phyloP scores from a whole-genome alignment of 1,140 invertebrate genomes.

The Lordiphosa collinella region DNA sequence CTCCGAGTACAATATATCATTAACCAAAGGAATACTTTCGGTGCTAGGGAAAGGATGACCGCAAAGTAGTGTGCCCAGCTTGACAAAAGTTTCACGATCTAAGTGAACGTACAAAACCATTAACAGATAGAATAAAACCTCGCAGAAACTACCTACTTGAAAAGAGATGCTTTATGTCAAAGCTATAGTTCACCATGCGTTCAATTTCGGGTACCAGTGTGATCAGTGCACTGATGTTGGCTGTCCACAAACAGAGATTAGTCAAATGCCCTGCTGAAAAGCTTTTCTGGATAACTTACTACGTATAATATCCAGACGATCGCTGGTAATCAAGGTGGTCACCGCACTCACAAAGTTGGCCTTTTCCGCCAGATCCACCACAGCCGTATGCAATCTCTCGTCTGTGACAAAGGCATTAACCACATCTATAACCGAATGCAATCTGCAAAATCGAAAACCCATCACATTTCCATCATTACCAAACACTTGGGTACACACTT shows the following conservation, averaged over 20 bases:
- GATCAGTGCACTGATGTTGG: conserved; percentile 59
- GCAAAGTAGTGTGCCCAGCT: conserved; percentile 83
- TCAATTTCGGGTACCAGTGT: conserved; percentile 65
- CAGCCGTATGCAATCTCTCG: conserved; percentile 80
- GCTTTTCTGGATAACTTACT: conserved; percentile 78
- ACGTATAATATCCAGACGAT: conserved; percentile 82
- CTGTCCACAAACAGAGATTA: conserved; percentile 15
- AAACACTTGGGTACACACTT: conserved; percentile 49
- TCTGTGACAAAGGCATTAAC: conserved; percentile 80
- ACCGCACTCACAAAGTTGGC: conserved; percentile 82
- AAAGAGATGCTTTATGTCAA: conserved; percentile 72
- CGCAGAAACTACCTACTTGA: conserved; percentile 46
- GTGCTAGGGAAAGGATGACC: conserved; percentile 81
- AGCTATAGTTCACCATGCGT: conserved; percentile 65
- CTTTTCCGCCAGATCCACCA: conserved; percentile 82
- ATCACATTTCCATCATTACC: neutral
- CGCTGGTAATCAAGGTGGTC: conserved; percentile 82
- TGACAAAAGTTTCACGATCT: conserved; percentile 78
- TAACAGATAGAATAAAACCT: too few relatives aligned
- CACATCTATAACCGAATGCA: conserved; percentile 80
- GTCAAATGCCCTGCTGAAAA: neutral
- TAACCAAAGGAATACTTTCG: conserved; percentile 74
- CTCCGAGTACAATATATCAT: conserved; percentile 80
- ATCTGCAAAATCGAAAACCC: conserved; percentile 41
- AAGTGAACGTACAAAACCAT: neutral